phyloP scores from a whole-genome alignment of 2,888 invertebrate species.

The Nomada ferruginata region DNA sequence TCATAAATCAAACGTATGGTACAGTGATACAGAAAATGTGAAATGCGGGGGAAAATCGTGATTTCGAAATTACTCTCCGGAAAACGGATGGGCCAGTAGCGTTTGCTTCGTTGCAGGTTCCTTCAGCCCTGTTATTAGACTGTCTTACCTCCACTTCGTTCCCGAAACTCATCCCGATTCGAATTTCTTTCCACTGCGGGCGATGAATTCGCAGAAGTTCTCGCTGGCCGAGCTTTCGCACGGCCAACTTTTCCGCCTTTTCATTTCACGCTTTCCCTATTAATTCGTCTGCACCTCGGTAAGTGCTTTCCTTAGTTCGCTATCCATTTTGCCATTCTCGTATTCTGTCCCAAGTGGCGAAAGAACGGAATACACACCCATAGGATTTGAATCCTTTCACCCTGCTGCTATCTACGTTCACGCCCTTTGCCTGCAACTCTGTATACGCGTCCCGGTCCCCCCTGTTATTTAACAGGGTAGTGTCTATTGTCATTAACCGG shows the following conservation, averaged over 20 bases:
- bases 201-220: conserved; percentile 38
- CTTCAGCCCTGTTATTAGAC: background rate
- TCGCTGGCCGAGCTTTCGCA: background rate
- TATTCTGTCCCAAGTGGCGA: background rate
- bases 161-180: conserved; percentile 3
- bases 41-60: background rate
- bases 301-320: conserved; percentile 35
- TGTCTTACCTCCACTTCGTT: conserved; percentile 9
- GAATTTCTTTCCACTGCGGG: conserved; percentile 15
- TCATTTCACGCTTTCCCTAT: conserved; percentile 43
- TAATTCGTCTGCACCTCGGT: conserved; percentile 37
- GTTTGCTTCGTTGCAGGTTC: background rate
- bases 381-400: conserved; percentile 15
- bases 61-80: background rate
- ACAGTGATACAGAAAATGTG: background rate
- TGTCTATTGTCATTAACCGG: background rate
- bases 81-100: background rate
- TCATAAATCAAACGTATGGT: too few relatives aligned
- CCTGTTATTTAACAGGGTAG: background rate
- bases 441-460: conserved; percentile 5
- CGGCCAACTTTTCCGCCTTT: conserved; percentile 19
- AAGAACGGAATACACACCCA: background rate
- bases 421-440: background rate
- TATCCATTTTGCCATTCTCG: background rate
- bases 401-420: background rate